These are phyloP conservation scores for Noturus placidus DNA, from an alignment of 2,113 vertebrate species.

Conservation along the genomic window DNA sequence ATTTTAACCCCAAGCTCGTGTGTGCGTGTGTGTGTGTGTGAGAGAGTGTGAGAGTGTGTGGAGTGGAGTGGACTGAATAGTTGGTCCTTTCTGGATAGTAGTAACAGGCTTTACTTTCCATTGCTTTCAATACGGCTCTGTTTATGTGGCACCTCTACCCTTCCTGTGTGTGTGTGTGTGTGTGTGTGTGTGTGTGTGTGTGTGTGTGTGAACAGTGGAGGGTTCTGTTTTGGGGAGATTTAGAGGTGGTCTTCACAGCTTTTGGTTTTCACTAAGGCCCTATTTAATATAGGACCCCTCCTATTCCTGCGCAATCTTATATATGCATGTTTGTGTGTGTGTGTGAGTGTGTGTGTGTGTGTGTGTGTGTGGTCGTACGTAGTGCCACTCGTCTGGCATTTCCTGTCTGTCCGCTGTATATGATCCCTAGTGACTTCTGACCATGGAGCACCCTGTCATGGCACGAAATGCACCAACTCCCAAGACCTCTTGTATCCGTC, in stretches of 20 bases:
- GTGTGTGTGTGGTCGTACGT: constrained; percentile 34
- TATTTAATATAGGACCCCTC: constrained; percentile 46
- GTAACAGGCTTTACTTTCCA: constrained; percentile 1
- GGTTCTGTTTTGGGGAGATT: constrained; percentile 19
- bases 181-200: constrained; percentile 6
- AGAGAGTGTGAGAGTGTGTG: background rate
- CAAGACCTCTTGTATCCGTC: constrained; percentile 29
- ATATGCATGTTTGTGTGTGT: background rate
- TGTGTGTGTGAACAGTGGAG: constrained; percentile 7
- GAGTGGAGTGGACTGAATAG: background rate
- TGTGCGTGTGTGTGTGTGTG: constrained; percentile 4
- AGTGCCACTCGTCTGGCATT: constrained; percentile 53
- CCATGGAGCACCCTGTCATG: constrained; percentile 16
- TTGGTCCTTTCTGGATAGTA: background rate
- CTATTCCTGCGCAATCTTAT: constrained; percentile 9
- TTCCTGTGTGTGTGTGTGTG: constrained; percentile 13
- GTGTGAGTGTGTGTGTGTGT: constrained; percentile 4
- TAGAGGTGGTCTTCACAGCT: constrained; percentile 31
- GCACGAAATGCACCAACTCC: constrained; percentile 22
- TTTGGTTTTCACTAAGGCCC: constrained; percentile 31
- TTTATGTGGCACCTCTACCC: constrained; percentile 3
- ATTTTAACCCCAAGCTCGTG: constrained; percentile 11
- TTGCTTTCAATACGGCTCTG: background rate
- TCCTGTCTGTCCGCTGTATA: constrained; percentile 22
- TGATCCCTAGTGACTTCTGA: constrained; percentile 32